Evolutionary conservation across 2,888 invertebrate genomes (phyloP).

Genomic region (Colostygia pectinataria): DNA sequence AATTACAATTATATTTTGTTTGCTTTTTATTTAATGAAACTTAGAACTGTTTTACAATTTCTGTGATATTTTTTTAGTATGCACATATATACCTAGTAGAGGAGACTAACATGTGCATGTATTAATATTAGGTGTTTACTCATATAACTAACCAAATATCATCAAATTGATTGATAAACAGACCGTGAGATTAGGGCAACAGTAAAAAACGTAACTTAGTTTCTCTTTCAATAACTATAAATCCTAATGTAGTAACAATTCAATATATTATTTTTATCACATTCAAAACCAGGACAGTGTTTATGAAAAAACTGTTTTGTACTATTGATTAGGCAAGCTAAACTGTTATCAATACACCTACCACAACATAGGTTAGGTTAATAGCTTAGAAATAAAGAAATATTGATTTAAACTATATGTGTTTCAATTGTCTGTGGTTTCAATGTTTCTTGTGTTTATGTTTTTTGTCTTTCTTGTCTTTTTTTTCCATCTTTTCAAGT

Average conservation of each 20-base stretch:
- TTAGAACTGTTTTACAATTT: conserved; percentile 14
- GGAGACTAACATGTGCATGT: no score
- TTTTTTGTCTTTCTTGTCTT: conserved; percentile 64
- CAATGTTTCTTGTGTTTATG: conserved; percentile 57
- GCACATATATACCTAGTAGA: no score
- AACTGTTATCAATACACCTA: conserved; percentile 7
- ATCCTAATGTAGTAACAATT: conserved; percentile 1
- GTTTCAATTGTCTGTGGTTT: conserved; percentile 31
- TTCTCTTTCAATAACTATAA: conserved; percentile 1
- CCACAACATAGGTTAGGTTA: background rate
- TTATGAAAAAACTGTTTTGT: conserved; percentile 11
- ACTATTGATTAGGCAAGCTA: conserved; percentile 16
- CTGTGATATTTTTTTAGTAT: conserved; percentile 36
- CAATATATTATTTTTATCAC: conserved; percentile 10
- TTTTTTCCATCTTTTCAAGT: conserved; percentile 86
- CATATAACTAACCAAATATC: background rate
- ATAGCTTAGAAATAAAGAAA: background rate
- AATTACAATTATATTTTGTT: no score
- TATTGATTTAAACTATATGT: no score
- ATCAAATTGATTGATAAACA: conserved; percentile 4
- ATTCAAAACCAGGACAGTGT: conserved; percentile 9
- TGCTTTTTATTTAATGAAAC: no score
- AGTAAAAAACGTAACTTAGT: conserved; percentile 3
- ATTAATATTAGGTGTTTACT: no score
- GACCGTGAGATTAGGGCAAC: background rate